Evolutionary conservation across 1,140 invertebrate species (phyloP), one percentile per base, ranked within the genome.

Genomic region (Harlomillsia oculata): DNA sequence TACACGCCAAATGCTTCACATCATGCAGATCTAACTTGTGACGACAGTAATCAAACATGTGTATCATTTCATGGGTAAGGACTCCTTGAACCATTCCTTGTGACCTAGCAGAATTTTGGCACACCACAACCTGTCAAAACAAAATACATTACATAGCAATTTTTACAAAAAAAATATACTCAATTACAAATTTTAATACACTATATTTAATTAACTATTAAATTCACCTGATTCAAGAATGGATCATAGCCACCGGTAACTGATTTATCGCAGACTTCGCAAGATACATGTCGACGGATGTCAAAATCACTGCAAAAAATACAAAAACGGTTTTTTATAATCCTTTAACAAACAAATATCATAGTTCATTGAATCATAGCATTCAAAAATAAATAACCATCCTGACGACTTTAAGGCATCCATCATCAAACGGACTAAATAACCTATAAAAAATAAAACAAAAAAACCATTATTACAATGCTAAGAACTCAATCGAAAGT

Each of bases 31-130:
- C 84, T 30, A 96, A 68, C 50, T 96, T 80, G 62, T 91, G 85
- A 39, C 81, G 78, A 72, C 93, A 97, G 67, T 83, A 87, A 71
- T 97, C 94, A 72, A 94, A 97, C 87, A 96, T 95, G 71, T 97
- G 94, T 37, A 96, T 83, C 77, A 97, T 80, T 74, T 97, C 94
- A 72, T 97, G 94, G 1, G 82, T 79, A 3, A 97, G 68, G 6
- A 91, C 83, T 56, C 82, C 82, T 70, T 86, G 82, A 1, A 91
- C 79, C 65, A 80, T 75, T 5, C 78, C 77, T 70, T 80, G 71
- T 34, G 72, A 76, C 41, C 66, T 75, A 14, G 80, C 80, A 45
- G 80, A 79, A 76, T 97, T 97, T 69, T 95, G 87, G 67, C 92
- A 97, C 11, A 97, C 76, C 6, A 97, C 83, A 58, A 96, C 81